phyloP scores from a whole-genome alignment of 2,888 invertebrate species.

The Octodonta nipae region DNA sequence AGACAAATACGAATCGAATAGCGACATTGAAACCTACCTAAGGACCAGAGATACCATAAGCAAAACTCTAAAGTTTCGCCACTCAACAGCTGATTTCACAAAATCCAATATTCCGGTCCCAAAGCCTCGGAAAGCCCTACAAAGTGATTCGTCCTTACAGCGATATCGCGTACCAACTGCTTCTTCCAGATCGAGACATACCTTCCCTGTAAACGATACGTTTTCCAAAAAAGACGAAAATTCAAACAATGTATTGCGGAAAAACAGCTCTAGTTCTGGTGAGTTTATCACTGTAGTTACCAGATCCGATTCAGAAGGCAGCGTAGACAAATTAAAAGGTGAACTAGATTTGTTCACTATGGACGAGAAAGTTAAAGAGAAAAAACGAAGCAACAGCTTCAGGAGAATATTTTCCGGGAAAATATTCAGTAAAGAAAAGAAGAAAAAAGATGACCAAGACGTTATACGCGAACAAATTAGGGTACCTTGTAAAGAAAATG shows the following conservation, averaged over 20 bases:
- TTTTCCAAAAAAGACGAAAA: slow-evolving; percentile 20
- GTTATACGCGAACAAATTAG: slow-evolving; percentile 20
- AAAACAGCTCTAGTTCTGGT: slow-evolving; percentile 14
- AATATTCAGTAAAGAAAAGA: slow-evolving; percentile 30
- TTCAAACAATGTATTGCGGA: slow-evolving; percentile 16
- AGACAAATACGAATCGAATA: background rate
- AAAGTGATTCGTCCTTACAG: slow-evolving; percentile 12
- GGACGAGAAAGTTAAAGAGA: slow-evolving; percentile 27
- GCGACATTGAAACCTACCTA: slow-evolving; percentile 3
- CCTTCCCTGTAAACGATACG: slow-evolving; percentile 13
- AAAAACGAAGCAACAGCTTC: slow-evolving; percentile 30
- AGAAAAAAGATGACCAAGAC: slow-evolving; percentile 35
- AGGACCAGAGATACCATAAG: background rate
- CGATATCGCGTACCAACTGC: slow-evolving; percentile 6
- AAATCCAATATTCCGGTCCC: slow-evolving; percentile 14
- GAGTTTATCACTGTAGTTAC: slow-evolving; percentile 18
- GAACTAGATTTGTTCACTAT: slow-evolving; percentile 28
- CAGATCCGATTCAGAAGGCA: slow-evolving; percentile 27
- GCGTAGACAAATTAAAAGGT: slow-evolving; percentile 25
- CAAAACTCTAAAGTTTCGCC: slow-evolving; percentile 13
- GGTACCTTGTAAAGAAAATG: slow-evolving; percentile 3
- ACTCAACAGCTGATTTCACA: slow-evolving; percentile 18
- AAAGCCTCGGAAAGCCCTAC: slow-evolving; percentile 12
- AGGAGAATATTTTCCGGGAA: slow-evolving; percentile 26
- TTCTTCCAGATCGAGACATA: slow-evolving; percentile 9